Evolutionary conservation across 2,113 vertebrate species (phyloP).

Genomic region (Podilymbus podiceps): DNA sequence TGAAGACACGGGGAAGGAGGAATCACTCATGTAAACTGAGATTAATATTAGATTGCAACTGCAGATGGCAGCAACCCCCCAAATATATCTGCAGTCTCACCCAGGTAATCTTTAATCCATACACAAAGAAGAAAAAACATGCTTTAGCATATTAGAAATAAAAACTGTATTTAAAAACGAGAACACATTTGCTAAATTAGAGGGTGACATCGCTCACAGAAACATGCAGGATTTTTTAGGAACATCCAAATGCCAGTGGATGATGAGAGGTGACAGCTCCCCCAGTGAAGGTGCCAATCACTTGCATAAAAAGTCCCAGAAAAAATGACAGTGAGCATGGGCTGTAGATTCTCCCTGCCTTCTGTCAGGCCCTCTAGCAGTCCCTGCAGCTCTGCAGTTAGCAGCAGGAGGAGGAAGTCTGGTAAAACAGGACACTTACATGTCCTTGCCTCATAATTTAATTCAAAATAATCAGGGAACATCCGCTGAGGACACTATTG

Average conservation of each 20-base stretch:
- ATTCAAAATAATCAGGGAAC: background rate
- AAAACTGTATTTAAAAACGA: background rate
- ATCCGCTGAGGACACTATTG: background rate
- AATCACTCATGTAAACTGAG: background rate
- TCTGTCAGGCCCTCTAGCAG: background rate
- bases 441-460: background rate
- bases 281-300: constrained; percentile 32
- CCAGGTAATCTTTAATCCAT: background rate
- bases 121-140: background rate
- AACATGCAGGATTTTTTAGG: background rate
- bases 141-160: background rate
- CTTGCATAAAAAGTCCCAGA: background rate
- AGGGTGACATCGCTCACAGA: background rate
- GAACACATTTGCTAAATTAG: background rate
- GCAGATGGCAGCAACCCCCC: constrained; percentile 77
- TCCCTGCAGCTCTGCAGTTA: background rate
- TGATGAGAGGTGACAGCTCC: constrained; percentile 45
- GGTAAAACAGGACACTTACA: background rate
- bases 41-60: constrained; percentile 54
- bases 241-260: background rate
- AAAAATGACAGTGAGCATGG: background rate
- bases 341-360: background rate
- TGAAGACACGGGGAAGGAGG: background rate
- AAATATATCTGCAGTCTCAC: constrained; percentile 18
- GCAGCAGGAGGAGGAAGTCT: background rate